Evolutionary conservation across 2,888 invertebrate genomes (phyloP).

Genomic region (Caenorhabditis becei): DNA sequence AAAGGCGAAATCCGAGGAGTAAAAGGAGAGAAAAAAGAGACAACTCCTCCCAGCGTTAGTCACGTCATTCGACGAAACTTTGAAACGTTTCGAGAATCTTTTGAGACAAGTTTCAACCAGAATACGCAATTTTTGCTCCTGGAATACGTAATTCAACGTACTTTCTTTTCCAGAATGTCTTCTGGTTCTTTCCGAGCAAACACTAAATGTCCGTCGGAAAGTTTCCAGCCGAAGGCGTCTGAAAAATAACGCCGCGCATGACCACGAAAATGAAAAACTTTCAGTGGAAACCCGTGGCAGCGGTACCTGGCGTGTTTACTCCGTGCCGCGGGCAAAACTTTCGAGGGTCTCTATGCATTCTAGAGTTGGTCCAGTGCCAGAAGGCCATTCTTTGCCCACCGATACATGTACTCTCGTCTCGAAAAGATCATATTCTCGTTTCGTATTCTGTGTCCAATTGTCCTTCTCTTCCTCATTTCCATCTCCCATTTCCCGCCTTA

Average conservation of each 20-base stretch:
- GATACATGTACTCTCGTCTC: constrained; percentile 28
- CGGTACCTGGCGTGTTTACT: constrained; percentile 27
- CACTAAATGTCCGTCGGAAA: not conserved
- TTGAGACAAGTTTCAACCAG: not conserved
- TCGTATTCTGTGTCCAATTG: constrained; percentile 34
- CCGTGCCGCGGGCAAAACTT: constrained; percentile 22
- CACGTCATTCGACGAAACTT: constrained; percentile 54
- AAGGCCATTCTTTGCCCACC: constrained; percentile 5
- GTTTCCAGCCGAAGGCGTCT: not conserved
- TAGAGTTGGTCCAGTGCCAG: constrained; percentile 12
- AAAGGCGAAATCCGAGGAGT: constrained; percentile 43
- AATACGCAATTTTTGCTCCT: not conserved
- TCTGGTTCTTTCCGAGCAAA: too few relatives aligned
- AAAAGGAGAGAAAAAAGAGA: constrained; percentile 27
- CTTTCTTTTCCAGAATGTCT: too few relatives aligned
- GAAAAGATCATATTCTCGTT: constrained; percentile 47
- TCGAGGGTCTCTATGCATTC: constrained; percentile 51
- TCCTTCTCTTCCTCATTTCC: constrained; percentile 1
- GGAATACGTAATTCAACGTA: constrained; percentile 22
- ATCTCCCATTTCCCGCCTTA: constrained; percentile 8
- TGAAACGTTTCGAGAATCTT: constrained; percentile 35
- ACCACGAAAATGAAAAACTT: too few relatives aligned
- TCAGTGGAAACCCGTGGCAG: too few relatives aligned
- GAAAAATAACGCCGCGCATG: too few relatives aligned
- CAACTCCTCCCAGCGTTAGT: constrained; percentile 23